Evolutionary conservation across 2,113 vertebrate species (phyloP).

Genomic region (Macrotus californicus): DNA sequence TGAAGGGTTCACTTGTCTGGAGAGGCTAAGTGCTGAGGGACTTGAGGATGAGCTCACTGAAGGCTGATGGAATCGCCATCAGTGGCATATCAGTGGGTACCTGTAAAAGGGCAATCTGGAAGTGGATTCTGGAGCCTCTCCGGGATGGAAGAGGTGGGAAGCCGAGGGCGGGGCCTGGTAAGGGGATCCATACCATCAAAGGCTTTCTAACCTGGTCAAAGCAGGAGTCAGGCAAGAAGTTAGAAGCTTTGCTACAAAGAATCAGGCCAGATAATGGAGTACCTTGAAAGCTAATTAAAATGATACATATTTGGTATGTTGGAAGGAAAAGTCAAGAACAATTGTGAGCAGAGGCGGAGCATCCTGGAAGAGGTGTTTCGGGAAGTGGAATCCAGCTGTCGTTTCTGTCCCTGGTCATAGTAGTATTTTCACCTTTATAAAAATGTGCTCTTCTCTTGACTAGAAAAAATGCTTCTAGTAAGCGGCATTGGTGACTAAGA

Average conservation of each 20-base stretch:
- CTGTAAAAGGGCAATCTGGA: background rate
- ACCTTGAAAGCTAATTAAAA: background rate
- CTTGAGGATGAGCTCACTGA: background rate
- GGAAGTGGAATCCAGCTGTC: background rate
- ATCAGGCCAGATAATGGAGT: background rate
- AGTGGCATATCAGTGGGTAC: rapidly evolving
- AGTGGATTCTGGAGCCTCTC: background rate
- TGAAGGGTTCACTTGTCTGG: background rate
- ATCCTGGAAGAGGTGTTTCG: background rate
- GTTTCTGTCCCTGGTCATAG: background rate
- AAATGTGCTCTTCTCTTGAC: background rate
- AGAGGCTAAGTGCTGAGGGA: background rate
- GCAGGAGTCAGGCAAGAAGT: background rate
- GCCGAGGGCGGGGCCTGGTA: background rate
- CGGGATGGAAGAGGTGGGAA: background rate
- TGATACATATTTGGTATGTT: background rate
- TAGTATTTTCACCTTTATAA: background rate
- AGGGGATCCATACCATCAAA: background rate
- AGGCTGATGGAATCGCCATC: background rate
- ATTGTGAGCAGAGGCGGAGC: background rate
- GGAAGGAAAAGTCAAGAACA: background rate
- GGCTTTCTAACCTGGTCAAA: background rate
- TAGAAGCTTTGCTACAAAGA: background rate
- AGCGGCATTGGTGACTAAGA: background rate
- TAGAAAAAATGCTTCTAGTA: background rate